Conservation (phyloP, 2,797 vertebrate species). For the Acropternis orthonyx region DNA sequence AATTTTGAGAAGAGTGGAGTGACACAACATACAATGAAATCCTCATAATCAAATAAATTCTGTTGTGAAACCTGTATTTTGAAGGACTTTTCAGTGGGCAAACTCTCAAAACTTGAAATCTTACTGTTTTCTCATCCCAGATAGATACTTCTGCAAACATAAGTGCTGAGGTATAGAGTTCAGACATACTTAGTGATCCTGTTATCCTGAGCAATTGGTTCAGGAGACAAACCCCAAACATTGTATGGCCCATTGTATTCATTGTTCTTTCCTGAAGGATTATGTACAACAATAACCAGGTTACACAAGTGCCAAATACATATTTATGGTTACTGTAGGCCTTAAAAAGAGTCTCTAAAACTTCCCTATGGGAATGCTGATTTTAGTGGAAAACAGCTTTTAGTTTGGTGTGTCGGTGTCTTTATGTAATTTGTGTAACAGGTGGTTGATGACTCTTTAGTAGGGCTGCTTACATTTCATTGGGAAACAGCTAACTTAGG, state of each 20-base stretch:
- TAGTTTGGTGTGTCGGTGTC: background rate
- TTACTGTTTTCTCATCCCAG: background rate
- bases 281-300: background rate
- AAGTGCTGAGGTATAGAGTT: background rate
- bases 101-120: background rate
- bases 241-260: background rate
- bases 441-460: background rate
- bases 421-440: background rate
- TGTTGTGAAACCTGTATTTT: background rate
- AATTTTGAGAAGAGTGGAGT: background rate
- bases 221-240: background rate
- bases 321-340: background rate
- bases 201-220: background rate
- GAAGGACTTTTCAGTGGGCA: background rate
- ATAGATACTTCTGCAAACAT: background rate
- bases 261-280: background rate
- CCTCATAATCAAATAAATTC: background rate
- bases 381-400: background rate
- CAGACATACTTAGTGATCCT: background rate
- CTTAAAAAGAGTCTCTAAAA: background rate
- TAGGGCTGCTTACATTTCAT: background rate
- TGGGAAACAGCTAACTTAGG: background rate
- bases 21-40: background rate
- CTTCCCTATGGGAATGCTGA: background rate
- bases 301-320: background rate